These are phyloP conservation scores for Apaloderma vittatum DNA, from an alignment of 2,113 vertebrate species.

Conservation along the genomic window DNA sequence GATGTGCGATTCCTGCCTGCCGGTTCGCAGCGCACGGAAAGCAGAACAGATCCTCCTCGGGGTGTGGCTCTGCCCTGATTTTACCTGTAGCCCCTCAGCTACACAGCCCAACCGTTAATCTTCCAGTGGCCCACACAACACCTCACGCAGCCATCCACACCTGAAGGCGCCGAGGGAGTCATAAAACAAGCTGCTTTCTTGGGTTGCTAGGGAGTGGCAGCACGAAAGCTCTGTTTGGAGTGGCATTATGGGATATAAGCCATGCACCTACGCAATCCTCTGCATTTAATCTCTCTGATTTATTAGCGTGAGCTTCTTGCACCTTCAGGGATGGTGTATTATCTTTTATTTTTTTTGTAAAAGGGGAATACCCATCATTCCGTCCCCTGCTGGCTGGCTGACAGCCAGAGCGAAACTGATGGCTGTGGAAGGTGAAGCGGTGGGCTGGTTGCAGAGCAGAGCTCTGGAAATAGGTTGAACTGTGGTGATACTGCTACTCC, in stretches of 20 bases:
- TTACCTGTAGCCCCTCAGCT: neutral
- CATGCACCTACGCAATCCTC: neutral
- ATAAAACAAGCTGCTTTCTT: neutral
- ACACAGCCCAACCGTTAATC: neutral
- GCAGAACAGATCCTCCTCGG: neutral
- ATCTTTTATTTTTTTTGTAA: neutral
- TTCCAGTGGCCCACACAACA: neutral
- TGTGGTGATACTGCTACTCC: neutral
- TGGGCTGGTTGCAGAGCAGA: neutral
- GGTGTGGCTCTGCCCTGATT: neutral
- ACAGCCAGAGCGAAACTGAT: neutral
- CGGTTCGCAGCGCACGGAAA: neutral
- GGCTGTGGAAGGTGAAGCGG: neutral
- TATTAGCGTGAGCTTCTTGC: slow-evolving; percentile 57
- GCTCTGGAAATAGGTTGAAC: neutral
- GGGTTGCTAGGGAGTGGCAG: slow-evolving; percentile 10
- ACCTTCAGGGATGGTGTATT: slow-evolving; percentile 34
- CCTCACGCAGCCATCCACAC: neutral
- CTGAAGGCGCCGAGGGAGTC: neutral
- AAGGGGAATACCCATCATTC: neutral
- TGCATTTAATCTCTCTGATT: slow-evolving; percentile 52
- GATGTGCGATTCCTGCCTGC: neutral
- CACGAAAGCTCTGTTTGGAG: neutral
- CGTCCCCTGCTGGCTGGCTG: neutral
- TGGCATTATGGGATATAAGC: slow-evolving; percentile 9